Evolutionary conservation across 2,888 invertebrate genomes (phyloP).

Genomic region (Beris chalybata): DNA sequence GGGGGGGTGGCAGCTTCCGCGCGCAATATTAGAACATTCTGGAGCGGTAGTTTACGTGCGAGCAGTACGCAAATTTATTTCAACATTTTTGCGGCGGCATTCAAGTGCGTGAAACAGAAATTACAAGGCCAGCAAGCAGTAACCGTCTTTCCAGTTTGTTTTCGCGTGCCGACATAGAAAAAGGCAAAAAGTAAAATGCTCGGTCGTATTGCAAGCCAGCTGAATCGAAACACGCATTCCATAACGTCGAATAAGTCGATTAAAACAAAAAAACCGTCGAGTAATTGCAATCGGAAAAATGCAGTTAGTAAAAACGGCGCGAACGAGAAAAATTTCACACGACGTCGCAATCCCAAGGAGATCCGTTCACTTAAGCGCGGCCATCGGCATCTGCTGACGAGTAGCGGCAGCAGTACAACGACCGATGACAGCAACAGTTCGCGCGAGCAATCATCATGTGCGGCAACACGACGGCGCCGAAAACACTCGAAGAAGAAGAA

Average conservation of each 20-base stretch:
- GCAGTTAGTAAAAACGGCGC: conserved; percentile 27
- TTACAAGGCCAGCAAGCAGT: neutral
- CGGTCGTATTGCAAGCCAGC: conserved; percentile 9
- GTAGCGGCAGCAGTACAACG: conserved; percentile 48
- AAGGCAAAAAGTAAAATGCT: conserved; percentile 17
- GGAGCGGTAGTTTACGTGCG: conserved; percentile 11
- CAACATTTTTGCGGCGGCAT: neutral
- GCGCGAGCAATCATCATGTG: conserved; percentile 28
- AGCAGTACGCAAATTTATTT: neutral
- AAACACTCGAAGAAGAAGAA: conserved; percentile 42
- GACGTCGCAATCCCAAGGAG: conserved; percentile 47
- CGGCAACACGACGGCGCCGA: conserved; percentile 36
- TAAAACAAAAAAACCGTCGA: neutral
- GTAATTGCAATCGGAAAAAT: neutral
- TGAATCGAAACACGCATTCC: conserved; percentile 18
- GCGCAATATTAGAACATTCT: neutral
- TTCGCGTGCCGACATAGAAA: too few species aligned
- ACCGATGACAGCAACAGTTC: conserved; percentile 17
- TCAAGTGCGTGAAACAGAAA: neutral
- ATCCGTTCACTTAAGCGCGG: conserved; percentile 53
- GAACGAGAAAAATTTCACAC: conserved; percentile 21
- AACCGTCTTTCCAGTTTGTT: too few species aligned
- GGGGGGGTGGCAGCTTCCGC: neutral
- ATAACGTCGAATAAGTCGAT: neutral
- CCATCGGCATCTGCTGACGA: conserved; percentile 53